Base-by-base conservation (phyloP, 2,113 vertebrate genomes). In the Peromyscus californicus region DNA sequence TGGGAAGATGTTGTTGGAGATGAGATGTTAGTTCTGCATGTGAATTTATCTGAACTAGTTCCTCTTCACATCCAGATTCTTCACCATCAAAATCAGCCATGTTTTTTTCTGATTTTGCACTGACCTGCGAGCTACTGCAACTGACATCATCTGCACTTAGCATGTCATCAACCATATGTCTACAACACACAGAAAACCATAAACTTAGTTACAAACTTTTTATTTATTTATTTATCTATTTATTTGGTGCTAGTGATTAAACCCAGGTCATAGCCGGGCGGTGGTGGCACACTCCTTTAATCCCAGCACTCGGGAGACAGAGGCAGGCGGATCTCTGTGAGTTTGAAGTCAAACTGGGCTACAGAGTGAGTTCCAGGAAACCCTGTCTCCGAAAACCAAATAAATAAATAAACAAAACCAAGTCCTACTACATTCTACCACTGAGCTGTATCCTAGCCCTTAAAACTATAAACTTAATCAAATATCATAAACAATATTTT, bases 1-100 rank as follows among this genome's bases (percentile, higher is more conserved):
- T 99, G 70, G 99, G 99, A 93, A 99, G 99, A 98, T 99, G 99
- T 96, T 99, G 99, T 98, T 99, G 99, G 29, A 99, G 99, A 98
- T 99, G 99, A 76, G 99, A 99, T 79, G 99, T 99, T 97, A 99
- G 99, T 97, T 99, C 99, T 16, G 99, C 99, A 76, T 99, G 99
- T 21, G 99, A 99, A 98, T 99, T 99, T 94, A 99, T 99, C 98
- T 99, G 99, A 59, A 99, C 99, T 45, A 99, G 99, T 95, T 99
- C 99, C 98, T 99, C 99, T 98, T 99, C 99, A 82, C 99, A 99
- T 94, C 99, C 99, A 36, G 99, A 99, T 97, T 99, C 99, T 95
- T 99, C 99, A 7, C 99, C 99, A 92, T 99, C 99, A 94, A 99
- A 99, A 98, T 99, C 99, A 21, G 99, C 99, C 99, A 99, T 99